Evolutionary conservation across 2,797 vertebrate genomes (phyloP).

Genomic region (Tympanoctomys barrerae): DNA sequence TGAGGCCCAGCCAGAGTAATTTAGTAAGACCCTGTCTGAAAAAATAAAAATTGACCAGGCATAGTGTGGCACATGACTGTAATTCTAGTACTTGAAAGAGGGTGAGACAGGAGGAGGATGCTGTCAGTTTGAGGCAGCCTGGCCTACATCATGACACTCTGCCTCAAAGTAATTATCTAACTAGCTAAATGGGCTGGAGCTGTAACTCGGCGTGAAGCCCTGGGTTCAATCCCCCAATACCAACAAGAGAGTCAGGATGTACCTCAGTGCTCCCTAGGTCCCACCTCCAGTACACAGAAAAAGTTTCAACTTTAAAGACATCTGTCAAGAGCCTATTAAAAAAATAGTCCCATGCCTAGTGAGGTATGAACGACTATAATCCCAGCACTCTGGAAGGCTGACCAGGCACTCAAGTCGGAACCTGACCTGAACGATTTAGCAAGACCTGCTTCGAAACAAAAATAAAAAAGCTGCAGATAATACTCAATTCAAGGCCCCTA

Average conservation of each 20-base stretch:
- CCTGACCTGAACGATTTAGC: neutral
- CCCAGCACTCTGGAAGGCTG: neutral
- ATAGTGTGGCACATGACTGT: neutral
- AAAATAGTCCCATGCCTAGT: neutral
- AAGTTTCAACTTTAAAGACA: constrained; percentile 63
- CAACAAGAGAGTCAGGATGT: neutral
- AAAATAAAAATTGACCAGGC: neutral
- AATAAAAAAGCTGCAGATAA: neutral
- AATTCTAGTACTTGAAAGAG: neutral
- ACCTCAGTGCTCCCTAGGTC: neutral
- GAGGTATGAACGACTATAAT: neutral
- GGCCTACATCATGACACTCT: neutral
- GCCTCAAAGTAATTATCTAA: neutral
- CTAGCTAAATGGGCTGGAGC: neutral
- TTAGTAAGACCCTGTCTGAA: neutral
- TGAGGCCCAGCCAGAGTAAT: neutral
- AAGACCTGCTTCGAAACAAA: neutral
- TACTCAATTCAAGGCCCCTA: neutral
- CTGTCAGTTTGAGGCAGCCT: neutral
- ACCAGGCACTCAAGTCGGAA: neutral
- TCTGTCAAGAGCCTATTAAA: constrained; percentile 52
- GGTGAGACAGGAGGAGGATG: neutral
- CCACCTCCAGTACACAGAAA: neutral
- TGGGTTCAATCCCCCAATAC: neutral
- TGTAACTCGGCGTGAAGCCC: neutral